Percentiles rank a stretch among this genome's conserved stretches.
phyloP scores from a whole-genome alignment of 2,113 vertebrate species.

The Haemorhous mexicanus region DNA sequence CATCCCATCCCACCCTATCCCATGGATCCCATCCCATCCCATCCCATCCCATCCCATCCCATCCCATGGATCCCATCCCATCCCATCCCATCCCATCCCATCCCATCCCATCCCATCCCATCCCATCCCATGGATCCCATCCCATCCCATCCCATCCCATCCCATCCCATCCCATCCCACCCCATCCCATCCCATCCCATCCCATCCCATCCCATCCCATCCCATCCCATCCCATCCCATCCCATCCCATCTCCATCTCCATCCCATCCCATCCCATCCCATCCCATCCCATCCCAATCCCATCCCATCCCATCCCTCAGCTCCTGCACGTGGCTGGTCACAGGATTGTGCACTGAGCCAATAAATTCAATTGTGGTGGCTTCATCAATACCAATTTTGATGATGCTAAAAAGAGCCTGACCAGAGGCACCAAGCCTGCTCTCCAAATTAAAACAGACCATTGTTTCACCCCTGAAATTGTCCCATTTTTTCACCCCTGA shows the following conservation, averaged over 20 bases:
- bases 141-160: background rate
- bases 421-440: background rate
- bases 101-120: background rate
- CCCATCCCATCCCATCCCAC: background rate
- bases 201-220: background rate
- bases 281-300: background rate
- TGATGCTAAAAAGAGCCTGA: background rate
- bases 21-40: background rate
- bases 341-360: background rate
- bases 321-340: background rate
- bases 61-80: background rate
- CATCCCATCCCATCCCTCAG: background rate
- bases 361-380: slow-evolving; percentile 37
- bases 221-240: background rate
- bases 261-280: no score
- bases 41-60: background rate
- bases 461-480: background rate
- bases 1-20: background rate
- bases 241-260: background rate
- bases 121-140: background rate
- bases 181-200: background rate
- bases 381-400: background rate
- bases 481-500: background rate
- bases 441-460: rapidly evolving
- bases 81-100: no score